These are phyloP conservation scores for Babylonia areolata DNA, from an alignment of 1,140 invertebrate genomes.

Conservation along the genomic window DNA sequence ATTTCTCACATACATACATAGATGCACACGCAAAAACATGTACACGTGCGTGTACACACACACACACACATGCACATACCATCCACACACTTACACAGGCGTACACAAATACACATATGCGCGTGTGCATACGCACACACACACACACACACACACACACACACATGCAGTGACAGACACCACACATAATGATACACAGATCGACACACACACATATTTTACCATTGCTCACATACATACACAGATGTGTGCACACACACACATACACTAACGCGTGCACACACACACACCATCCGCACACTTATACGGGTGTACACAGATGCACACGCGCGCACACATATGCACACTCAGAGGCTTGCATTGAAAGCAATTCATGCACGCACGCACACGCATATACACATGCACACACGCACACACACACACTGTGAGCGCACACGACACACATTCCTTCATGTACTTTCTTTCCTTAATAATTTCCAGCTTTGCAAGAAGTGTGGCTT, in stretches of 20 bases:
- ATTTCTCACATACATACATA: neutral
- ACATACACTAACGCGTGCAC: no score
- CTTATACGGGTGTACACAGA: no score
- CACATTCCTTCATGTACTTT: neutral
- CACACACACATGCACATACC: neutral
- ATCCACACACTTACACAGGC: no score
- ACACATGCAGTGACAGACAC: no score
- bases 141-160: slow-evolving; percentile 17
- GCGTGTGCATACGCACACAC: neutral
- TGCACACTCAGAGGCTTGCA: no score
- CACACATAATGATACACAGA: no score
- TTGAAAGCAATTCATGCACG: neutral
- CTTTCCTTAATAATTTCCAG: neutral
- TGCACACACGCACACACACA: neutral
- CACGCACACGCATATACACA: neutral
- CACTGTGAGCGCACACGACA: neutral
- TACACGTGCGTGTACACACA: neutral
- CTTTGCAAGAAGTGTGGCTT: no score
- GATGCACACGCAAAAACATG: neutral
- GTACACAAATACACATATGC: neutral
- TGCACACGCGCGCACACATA: no score
- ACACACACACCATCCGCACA: no score
- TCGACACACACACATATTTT: no score
- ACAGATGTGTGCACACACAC: no score
- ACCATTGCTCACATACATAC: no score